Evolutionary conservation across 2,797 vertebrate species (phyloP).

Genomic region (Sarcoramphus papa): DNA sequence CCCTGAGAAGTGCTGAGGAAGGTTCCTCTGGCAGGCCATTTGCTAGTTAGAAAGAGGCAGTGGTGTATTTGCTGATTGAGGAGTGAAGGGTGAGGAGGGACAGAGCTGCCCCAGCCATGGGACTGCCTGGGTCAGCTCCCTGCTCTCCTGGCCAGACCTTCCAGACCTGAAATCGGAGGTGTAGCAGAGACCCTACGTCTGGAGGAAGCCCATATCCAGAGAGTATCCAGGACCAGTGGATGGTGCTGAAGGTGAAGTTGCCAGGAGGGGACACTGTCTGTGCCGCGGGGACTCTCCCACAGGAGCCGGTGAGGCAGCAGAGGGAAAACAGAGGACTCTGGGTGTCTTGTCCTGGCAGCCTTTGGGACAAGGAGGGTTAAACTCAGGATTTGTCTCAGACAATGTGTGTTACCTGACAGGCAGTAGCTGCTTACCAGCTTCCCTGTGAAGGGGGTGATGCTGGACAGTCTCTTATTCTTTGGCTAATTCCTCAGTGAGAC

Average conservation of each 20-base stretch:
- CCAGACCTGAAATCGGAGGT: background rate
- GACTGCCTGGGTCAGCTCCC: background rate
- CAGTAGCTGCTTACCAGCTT: background rate
- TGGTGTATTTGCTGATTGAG: background rate
- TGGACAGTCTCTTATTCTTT: background rate
- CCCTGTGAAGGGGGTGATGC: background rate
- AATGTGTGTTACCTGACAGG: background rate
- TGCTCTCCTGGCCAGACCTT: background rate
- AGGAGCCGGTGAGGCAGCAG: background rate
- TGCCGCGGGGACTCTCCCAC: background rate
- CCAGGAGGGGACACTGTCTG: background rate
- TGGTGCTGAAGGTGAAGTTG: background rate
- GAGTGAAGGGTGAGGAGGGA: background rate
- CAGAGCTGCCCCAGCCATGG: fast-evolving
- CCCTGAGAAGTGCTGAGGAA: background rate
- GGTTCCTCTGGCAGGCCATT: background rate
- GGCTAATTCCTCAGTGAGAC: background rate
- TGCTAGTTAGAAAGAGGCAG: background rate
- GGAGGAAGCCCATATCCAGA: background rate
- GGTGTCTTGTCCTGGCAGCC: background rate
- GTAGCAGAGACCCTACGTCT: background rate
- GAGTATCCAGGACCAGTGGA: background rate
- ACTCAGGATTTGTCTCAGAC: background rate
- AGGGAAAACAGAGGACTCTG: background rate
- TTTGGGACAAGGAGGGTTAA: background rate